phyloP scores from a whole-genome alignment of 2,797 vertebrate genomes.

The Parauchenoglanis punctatus region DNA sequence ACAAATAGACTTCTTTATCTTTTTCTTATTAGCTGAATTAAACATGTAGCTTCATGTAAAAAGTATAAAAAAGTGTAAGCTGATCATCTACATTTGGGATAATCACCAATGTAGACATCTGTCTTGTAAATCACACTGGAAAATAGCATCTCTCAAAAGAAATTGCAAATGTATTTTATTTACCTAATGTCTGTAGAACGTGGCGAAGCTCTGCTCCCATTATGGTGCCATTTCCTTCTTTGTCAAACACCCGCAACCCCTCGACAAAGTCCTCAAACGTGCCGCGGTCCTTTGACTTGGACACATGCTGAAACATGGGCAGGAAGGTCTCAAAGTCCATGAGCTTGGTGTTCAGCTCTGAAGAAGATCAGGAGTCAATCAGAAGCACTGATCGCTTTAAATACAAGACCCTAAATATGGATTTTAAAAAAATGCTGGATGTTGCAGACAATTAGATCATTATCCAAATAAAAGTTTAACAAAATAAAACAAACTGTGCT shows the following conservation, averaged over 20 bases:
- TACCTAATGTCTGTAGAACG: conserved; percentile 81
- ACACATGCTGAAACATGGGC: conserved; percentile 84
- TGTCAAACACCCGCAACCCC: conserved; percentile 84
- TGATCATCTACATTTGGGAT: background rate
- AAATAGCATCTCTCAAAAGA: background rate
- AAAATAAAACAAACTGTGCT: background rate
- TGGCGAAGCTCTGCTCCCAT: conserved; percentile 85
- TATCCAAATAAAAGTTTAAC: background rate
- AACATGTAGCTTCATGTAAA: background rate
- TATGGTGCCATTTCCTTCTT: conserved; percentile 83
- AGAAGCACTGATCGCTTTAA: background rate
- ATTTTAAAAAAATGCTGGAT: background rate
- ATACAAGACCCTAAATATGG: no score
- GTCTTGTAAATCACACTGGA: background rate
- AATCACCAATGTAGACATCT: background rate
- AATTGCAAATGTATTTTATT: background rate
- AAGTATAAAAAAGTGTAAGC: background rate
- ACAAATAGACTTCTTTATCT: background rate
- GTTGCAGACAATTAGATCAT: background rate
- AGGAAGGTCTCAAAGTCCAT: conserved; percentile 85
- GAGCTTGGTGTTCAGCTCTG: conserved; percentile 81
- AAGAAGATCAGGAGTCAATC: background rate
- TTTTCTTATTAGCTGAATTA: background rate
- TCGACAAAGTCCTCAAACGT: conserved; percentile 84
- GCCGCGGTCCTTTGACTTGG: conserved; percentile 80